Evolutionary conservation across 2,797 vertebrate genomes (phyloP).

Genomic region (Martes flavigula): DNA sequence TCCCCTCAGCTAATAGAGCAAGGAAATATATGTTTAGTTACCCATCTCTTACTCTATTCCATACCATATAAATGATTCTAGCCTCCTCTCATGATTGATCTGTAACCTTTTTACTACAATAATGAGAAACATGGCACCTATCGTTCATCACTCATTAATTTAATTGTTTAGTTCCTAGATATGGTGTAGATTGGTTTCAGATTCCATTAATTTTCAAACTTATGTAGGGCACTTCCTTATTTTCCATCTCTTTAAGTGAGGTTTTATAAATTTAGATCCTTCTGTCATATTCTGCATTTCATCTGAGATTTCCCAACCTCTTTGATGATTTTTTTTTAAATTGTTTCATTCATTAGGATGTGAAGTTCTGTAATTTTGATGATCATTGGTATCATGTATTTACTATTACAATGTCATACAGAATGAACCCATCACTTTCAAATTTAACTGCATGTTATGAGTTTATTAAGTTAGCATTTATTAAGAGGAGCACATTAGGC

Average conservation of each 20-base stretch:
- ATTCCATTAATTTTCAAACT: neutral
- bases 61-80: neutral
- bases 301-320: neutral
- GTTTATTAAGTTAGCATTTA: neutral
- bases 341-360: neutral
- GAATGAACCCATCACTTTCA: neutral
- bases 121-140: neutral
- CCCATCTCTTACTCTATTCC: neutral
- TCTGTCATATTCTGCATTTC: neutral
- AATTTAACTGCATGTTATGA: neutral
- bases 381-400: neutral
- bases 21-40: neutral
- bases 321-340: neutral
- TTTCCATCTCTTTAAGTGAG: neutral
- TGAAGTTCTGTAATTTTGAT: neutral
- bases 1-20: neutral
- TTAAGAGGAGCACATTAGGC: neutral
- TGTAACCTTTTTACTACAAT: neutral
- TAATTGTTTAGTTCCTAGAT: neutral
- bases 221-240: neutral
- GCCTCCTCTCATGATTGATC: neutral
- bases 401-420: neutral
- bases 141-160: neutral
- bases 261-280: neutral
- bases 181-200: neutral